A percentile compares a stretch with the other conserved stretches of the same genome.
Evolutionary conservation across 2,113 vertebrate genomes (phyloP).

Genomic region (Vulpes ferrilata): DNA sequence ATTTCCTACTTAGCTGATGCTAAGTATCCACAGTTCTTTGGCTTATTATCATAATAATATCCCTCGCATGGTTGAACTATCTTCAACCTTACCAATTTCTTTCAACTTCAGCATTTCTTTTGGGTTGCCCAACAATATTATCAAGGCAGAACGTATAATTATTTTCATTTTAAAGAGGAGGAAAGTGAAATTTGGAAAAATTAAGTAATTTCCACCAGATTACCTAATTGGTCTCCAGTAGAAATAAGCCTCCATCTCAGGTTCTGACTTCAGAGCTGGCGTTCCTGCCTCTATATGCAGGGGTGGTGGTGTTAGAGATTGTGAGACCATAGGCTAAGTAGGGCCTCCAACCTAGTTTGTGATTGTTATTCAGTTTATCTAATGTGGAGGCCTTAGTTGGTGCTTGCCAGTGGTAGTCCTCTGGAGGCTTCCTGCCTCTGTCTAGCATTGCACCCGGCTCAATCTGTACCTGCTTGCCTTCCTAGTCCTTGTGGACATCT

Average conservation of each 20-base stretch:
- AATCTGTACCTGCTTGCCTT: background rate
- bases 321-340: too few relatives aligned
- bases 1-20: background rate
- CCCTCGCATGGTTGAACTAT: background rate
- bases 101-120: background rate
- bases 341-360: background rate
- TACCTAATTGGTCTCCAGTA: background rate
- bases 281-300: accelerated
- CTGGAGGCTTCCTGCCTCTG: background rate
- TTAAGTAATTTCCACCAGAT: background rate
- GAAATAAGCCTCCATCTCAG: background rate
- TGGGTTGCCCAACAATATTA: background rate
- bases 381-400: background rate
- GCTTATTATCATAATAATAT: background rate
- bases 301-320: background rate
- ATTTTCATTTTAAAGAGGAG: background rate
- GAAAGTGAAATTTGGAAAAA: background rate
- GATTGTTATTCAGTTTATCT: background rate
- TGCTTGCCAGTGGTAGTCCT: background rate
- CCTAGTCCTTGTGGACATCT: background rate
- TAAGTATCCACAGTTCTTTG: background rate
- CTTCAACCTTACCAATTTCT: background rate
- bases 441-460: background rate
- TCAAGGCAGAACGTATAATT: background rate
- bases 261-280: background rate